phyloP scores from a whole-genome alignment of 2,113 vertebrate species.

The Triplophysa rosa region DNA sequence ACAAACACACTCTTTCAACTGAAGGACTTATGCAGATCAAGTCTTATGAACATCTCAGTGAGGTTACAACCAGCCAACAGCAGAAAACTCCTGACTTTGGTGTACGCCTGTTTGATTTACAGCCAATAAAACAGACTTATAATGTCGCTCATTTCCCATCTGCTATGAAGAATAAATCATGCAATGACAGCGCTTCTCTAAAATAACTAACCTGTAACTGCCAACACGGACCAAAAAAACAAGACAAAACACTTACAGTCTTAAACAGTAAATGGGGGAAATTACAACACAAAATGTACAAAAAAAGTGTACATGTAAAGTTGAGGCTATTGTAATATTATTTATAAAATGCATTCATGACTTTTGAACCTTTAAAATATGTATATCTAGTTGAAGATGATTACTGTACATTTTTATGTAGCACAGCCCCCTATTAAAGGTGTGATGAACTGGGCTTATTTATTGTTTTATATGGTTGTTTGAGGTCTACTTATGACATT shows the following conservation, averaged over 20 bases:
- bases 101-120: background rate
- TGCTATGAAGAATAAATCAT: conserved; percentile 1
- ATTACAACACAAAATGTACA: background rate
- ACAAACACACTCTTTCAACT: background rate
- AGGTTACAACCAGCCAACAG: background rate
- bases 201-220: conserved; percentile 13
- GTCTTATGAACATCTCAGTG: too few species aligned
- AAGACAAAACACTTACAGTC: background rate
- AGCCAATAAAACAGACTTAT: background rate
- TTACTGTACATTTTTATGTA: too few species aligned
- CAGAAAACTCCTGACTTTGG: background rate
- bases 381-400: too few species aligned
- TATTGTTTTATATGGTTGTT: too few species aligned
- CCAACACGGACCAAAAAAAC: background rate
- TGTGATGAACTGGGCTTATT: too few species aligned
- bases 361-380: too few species aligned
- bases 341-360: too few species aligned
- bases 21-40: background rate
- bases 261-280: background rate
- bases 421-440: too few species aligned
- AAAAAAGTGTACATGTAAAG: background rate
- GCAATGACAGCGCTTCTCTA: background rate
- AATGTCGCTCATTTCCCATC: conserved; percentile 2
- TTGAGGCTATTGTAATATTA: too few species aligned
- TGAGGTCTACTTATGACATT: too few species aligned